These are phyloP conservation scores for Bos taurus DNA, from an alignment of 2,113 vertebrate species.

Conservation along the genomic window ARS-UCD2.0 NC_037331.1:29587501-29588000, in stretches of 20 bases:
- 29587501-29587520: conserved; percentile 17
- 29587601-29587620: conserved; percentile 93
- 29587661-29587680: conserved; percentile 99
- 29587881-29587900: conserved; percentile 75
- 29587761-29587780: conserved; percentile 99
- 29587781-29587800: conserved; percentile 99
- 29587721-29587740: conserved; percentile 99
- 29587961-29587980: not conserved
- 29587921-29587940: conserved; percentile 63
- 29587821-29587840: conserved; percentile 99
- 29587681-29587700: conserved; percentile 99
- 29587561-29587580: conserved; percentile 87
- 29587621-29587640: conserved; percentile 96
- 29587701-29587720: conserved; percentile 99
- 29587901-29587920: conserved; percentile 49
- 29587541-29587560: conserved; percentile 82
- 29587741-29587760: conserved; percentile 99
- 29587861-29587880: conserved; percentile 78
- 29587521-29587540: conserved; percentile 69
- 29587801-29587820: conserved; percentile 99
- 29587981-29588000: not conserved
- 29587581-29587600: conserved; percentile 94
- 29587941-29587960: conserved; percentile 40
- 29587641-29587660: conserved; percentile 95
- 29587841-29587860: conserved; percentile 92